phyloP scores from a whole-genome alignment of 1,140 invertebrate genomes.

The Leptinotarsa texana region DNA sequence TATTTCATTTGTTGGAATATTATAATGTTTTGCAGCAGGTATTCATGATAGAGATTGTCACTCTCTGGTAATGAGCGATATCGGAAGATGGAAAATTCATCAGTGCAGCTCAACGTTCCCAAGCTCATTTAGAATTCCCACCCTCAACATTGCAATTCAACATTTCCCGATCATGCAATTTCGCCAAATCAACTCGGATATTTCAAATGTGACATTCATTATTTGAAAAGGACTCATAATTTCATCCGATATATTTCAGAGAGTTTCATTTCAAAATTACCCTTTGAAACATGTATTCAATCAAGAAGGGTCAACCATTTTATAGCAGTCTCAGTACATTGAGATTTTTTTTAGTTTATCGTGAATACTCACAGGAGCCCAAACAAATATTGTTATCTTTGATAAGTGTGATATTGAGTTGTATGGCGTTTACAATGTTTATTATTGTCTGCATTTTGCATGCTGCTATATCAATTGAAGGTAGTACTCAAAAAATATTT shows the following conservation, averaged over 20 bases:
- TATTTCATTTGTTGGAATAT: too few relatives aligned
- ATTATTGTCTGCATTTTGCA: background rate
- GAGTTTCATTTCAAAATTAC: background rate
- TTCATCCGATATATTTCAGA: background rate
- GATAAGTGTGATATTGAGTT: background rate
- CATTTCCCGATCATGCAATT: background rate
- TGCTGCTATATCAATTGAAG: constrained; percentile 2
- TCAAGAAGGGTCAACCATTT: background rate
- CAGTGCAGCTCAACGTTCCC: background rate
- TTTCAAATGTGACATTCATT: background rate
- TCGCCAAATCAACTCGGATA: background rate
- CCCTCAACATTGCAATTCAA: background rate
- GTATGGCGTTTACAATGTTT: background rate
- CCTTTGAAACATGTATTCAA: background rate
- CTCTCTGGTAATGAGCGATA: too few relatives aligned
- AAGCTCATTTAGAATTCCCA: background rate
- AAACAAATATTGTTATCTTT: background rate
- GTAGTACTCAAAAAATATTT: background rate
- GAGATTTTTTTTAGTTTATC: constrained; percentile 11
- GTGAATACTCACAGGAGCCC: background rate
- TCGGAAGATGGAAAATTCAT: too few relatives aligned
- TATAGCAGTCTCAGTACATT: constrained; percentile 2
- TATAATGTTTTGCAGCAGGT: too few relatives aligned
- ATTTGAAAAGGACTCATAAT: background rate
- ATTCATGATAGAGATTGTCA: too few relatives aligned